Evolutionary conservation across 1,140 invertebrate species (phyloP), one percentile per base, ranked within the genome.

Genomic region (Philotrypesis tridentata): DNA sequence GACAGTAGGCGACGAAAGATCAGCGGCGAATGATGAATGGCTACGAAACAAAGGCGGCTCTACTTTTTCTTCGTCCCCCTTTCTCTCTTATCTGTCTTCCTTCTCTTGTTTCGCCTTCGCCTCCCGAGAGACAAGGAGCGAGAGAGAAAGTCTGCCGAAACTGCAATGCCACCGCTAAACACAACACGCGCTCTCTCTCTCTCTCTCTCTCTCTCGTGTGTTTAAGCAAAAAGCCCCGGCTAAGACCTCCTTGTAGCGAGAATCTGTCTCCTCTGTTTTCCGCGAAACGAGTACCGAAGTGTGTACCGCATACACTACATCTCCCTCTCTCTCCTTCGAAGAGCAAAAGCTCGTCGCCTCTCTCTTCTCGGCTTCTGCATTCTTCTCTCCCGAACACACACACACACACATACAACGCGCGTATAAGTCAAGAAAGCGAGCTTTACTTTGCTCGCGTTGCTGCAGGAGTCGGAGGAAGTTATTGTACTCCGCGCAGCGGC

Each of bases 21-120:
- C 60, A n/a, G 21, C 74, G 25, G 3, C 61, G 75, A 77, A 68
- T 77, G 61, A 77, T 67, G 37, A 77, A 67, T 68, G 63, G 63
- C 14, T 27, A 27, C 33, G 48, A 31, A 31, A 72, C 70, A 72
- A 72, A 72, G 40, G 70, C 40, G 40, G n/a, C 21, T 55, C 6
- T 55, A n/a, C 21, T n/a, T n/a, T n/a, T 37, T 70, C 31, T 70
- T n/a, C 21, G 1, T n/a, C 31, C 37, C 7, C 8, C 40, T 33
- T 21, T 70, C 21, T 70, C 31, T 21, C 67, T 27, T 65, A 2
- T 37, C 65, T 68, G 11, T 31, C 0, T 33, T 2, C 21, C 4
- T 29, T 65, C 25, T 65, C 63, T 65, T 25, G 21, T 25, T n/a
- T n/a, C n/a, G n/a, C 60, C 5, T 63, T 63, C 17, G 3, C 17